Evolutionary conservation across 92 coral and sea anemone species (phyloP).

Genomic region (Scolanthus callimorphus): DNA sequence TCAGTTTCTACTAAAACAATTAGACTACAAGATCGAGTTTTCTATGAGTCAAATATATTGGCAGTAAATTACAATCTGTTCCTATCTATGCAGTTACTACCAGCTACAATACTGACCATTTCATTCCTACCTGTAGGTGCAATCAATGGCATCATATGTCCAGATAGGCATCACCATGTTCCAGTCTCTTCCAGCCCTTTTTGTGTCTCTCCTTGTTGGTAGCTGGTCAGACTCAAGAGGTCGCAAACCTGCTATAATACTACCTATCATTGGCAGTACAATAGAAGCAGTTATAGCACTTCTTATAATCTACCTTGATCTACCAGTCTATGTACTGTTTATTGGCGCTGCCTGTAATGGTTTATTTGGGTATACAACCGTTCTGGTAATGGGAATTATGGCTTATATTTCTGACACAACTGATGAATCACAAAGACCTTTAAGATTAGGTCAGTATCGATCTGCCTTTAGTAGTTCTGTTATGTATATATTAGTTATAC

Average conservation of each 20-base stretch:
- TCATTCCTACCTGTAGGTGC: too few relatives aligned
- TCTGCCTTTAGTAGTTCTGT: too few relatives aligned
- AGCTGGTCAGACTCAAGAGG: slow-evolving; percentile 45
- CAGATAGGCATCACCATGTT: slow-evolving; percentile 36
- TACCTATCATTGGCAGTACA: slow-evolving; percentile 35
- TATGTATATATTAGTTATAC: too few relatives aligned
- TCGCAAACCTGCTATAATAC: slow-evolving; percentile 32
- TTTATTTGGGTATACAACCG: slow-evolving; percentile 37
- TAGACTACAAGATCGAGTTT: too few relatives aligned
- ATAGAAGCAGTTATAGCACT: slow-evolving; percentile 33
- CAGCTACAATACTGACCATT: too few relatives aligned
- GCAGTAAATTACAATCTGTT: too few relatives aligned
- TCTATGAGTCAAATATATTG: too few relatives aligned
- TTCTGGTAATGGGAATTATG: slow-evolving; percentile 34
- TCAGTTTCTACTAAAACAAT: too few relatives aligned
- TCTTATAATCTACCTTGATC: slow-evolving; percentile 28
- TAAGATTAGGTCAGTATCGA: slow-evolving; percentile 37
- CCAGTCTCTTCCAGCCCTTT: slow-evolving; percentile 31
- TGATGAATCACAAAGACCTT: slow-evolving; percentile 30
- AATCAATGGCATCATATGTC: slow-evolving; percentile 36
- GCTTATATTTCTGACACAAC: slow-evolving; percentile 52
- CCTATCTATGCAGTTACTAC: too few relatives aligned
- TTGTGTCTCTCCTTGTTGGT: slow-evolving; percentile 38
- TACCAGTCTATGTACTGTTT: slow-evolving; percentile 48
- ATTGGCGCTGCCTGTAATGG: slow-evolving; percentile 38